Evolutionary conservation across 2,888 invertebrate genomes (phyloP).

Genomic region (Drosophila phalerata): DNA sequence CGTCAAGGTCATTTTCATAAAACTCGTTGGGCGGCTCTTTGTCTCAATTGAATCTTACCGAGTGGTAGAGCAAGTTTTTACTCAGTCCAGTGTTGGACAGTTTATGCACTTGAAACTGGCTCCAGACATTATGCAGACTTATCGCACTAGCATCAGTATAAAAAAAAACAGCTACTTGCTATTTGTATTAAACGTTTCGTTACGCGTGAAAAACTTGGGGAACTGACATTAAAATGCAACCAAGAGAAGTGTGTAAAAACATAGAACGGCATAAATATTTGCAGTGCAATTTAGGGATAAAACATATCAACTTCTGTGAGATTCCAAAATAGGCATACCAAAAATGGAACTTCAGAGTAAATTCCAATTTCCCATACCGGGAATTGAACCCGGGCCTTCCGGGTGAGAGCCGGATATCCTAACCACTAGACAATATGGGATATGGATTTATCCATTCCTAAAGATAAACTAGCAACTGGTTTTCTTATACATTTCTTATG

Average conservation of each 20-base stretch:
- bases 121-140: slow-evolving; percentile 27
- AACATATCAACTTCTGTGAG: background rate
- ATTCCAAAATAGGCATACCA: background rate
- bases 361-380: slow-evolving; percentile 92
- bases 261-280: no score
- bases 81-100: slow-evolving; percentile 10
- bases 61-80: slow-evolving; percentile 43
- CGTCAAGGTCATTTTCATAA: slow-evolving; percentile 42
- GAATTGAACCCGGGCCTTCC: slow-evolving; percentile 93
- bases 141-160: slow-evolving; percentile 27
- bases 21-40: slow-evolving; percentile 40
- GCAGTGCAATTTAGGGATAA: background rate
- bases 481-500: no score
- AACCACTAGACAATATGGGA: slow-evolving; percentile 86
- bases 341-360: background rate
- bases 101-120: slow-evolving; percentile 41
- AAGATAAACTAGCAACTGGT: background rate
- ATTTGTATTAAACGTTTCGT: slow-evolving; percentile 21
- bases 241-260: slow-evolving; percentile 1
- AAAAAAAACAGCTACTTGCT: slow-evolving; percentile 11
- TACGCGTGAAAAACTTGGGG: slow-evolving; percentile 17
- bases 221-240: slow-evolving; percentile 12
- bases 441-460: fast-evolving
- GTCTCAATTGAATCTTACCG: slow-evolving; percentile 21
- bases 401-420: slow-evolving; percentile 86